Evolutionary conservation across 2,888 invertebrate genomes (phyloP).

Genomic region (Netelia melanura): DNA sequence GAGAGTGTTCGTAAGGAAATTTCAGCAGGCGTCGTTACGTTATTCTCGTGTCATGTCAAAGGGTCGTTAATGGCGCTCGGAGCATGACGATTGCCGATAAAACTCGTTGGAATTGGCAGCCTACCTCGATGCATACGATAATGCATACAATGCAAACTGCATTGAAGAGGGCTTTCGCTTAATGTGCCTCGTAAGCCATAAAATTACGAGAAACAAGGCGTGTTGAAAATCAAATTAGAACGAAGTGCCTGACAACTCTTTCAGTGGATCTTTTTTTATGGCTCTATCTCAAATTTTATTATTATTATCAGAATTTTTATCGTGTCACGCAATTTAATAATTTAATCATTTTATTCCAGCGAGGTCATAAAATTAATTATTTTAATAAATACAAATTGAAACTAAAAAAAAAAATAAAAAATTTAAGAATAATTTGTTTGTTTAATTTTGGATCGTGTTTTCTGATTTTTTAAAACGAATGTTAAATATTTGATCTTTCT

Average conservation of each 20-base stretch:
- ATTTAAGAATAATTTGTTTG: neutral
- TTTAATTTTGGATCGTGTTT: neutral
- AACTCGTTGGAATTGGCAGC: constrained; percentile 47
- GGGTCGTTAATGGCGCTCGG: constrained; percentile 58
- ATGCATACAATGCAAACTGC: constrained; percentile 32
- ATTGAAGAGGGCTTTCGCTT: constrained; percentile 32
- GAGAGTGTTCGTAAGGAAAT: neutral
- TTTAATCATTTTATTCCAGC: neutral
- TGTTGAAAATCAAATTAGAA: constrained; percentile 54
- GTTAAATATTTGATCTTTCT: neutral
- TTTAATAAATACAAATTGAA: no score
- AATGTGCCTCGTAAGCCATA: constrained; percentile 43
- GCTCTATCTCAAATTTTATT: constrained; percentile 17
- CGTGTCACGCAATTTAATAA: neutral
- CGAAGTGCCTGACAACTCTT: constrained; percentile 43
- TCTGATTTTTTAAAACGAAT: neutral
- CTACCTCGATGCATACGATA: constrained; percentile 31
- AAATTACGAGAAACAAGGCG: constrained; percentile 32
- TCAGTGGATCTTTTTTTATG: constrained; percentile 25
- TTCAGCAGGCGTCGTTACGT: constrained; percentile 49
- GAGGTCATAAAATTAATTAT: neutral
- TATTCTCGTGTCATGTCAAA: constrained; percentile 48
- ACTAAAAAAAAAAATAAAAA: neutral
- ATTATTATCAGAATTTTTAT: neutral
- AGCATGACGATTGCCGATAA: constrained; percentile 57